Evolutionary conservation across 1,140 invertebrate species (phyloP).

Genomic region (Zaprionus capensis): DNA sequence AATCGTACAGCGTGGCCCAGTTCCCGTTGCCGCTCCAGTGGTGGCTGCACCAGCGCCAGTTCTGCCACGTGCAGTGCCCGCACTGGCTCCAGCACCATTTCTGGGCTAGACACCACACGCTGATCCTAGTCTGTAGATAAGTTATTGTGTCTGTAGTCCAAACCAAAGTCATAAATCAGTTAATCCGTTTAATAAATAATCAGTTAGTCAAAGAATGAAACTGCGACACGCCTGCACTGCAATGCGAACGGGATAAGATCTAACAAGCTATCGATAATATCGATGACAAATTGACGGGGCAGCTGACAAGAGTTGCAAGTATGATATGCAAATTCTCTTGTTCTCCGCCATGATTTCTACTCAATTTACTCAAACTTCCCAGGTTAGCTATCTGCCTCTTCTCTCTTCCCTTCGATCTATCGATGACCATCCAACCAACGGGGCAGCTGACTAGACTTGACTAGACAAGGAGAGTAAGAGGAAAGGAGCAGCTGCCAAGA

Average conservation of each 20-base stretch:
- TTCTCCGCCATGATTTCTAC: neutral
- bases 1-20: constrained; percentile 85
- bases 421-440: too few species aligned
- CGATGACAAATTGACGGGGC: constrained; percentile 30
- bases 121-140: constrained; percentile 65
- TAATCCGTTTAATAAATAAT: constrained; percentile 47
- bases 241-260: constrained; percentile 31
- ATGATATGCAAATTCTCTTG: neutral
- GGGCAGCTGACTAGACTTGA: too few species aligned
- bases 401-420: neutral
- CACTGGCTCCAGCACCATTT: constrained; percentile 49
- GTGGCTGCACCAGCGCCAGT: constrained; percentile 23
- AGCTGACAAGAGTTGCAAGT: neutral
- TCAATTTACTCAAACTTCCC: neutral
- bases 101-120: constrained; percentile 44
- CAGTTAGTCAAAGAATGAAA: constrained; percentile 57
- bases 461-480: too few species aligned
- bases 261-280: constrained; percentile 13
- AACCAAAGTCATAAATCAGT: constrained; percentile 52
- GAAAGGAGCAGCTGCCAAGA: too few species aligned
- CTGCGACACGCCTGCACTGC: neutral
- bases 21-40: constrained; percentile 57
- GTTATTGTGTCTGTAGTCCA: constrained; percentile 59
- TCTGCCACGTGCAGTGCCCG: neutral
- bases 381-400: neutral